A percentile compares a stretch with the other conserved stretches of the same genome.
Conservation (phyloP, 1,140 invertebrate species). For the Eubasilissa regina region DNA sequence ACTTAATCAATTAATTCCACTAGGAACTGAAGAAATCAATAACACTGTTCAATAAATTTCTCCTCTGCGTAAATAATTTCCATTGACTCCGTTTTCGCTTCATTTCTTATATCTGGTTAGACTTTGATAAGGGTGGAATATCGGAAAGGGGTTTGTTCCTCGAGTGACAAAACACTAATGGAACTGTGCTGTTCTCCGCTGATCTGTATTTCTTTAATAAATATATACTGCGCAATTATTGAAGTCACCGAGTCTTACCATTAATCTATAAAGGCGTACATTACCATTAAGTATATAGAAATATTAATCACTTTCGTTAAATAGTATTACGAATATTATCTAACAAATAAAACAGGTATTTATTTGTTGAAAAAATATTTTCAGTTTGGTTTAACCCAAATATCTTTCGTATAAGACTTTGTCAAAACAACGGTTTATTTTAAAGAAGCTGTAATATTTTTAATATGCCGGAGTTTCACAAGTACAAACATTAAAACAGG, state of each 20-base stretch:
- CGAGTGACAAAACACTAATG: constrained; percentile 44
- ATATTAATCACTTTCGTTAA: no score
- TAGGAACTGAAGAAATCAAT: no score
- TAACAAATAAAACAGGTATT: no score
- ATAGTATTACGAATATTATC: no score
- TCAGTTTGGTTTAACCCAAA: no score
- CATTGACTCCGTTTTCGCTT: constrained; percentile 29
- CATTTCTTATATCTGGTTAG: constrained; percentile 31
- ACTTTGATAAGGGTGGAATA: constrained; percentile 48
- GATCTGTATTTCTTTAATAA: constrained; percentile 40
- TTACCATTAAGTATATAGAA: no score
- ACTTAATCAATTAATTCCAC: no score
- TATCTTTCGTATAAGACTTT: background rate
- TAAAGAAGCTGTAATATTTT: background rate
- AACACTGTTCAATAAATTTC: no score
- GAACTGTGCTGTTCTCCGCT: constrained; percentile 28
- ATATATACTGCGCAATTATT: constrained; percentile 47
- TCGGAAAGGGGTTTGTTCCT: constrained; percentile 39
- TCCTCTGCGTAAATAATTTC: constrained; percentile 33
- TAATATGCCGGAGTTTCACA: constrained; percentile 3
- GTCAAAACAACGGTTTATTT: constrained; percentile 12
- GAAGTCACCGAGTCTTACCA: background rate
- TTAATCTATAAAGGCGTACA: no score
- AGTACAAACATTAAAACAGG: constrained; percentile 42
- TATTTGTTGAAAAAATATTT: no score